Conservation (phyloP, 2,888 invertebrate genomes). For the Orthosia cruda region DNA sequence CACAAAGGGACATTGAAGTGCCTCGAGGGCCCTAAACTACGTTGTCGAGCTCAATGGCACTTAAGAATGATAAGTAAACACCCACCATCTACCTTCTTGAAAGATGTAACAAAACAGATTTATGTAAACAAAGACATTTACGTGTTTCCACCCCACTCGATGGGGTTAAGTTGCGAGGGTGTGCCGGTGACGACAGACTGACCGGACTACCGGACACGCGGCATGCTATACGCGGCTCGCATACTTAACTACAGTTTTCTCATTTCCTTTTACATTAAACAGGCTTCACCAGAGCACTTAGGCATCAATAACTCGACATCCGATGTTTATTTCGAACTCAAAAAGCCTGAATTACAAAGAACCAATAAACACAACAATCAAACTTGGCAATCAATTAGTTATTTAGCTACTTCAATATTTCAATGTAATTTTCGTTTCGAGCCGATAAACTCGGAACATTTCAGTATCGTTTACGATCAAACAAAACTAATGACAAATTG, state of each 20-base stretch:
- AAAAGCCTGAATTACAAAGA: constrained; percentile 9
- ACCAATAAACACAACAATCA: constrained; percentile 20
- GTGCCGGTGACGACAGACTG: constrained; percentile 50
- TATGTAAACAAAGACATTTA: constrained; percentile 75
- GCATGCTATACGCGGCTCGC: constrained; percentile 44
- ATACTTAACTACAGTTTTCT: constrained; percentile 70
- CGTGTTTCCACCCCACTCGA: constrained; percentile 68
- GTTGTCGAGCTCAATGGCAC: constrained; percentile 81
- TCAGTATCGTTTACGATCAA: constrained; percentile 66
- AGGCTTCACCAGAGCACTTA: constrained; percentile 42
- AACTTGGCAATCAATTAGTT: constrained; percentile 36
- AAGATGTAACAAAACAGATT: constrained; percentile 72
- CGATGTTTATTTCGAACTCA: constrained; percentile 1
- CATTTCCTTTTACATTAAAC: constrained; percentile 74
- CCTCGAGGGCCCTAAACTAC: constrained; percentile 81
- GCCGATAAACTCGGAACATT: constrained; percentile 57
- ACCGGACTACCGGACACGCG: constrained; percentile 42
- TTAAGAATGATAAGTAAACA: constrained; percentile 83
- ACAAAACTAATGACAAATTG: constrained; percentile 73
- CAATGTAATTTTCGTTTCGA: constrained; percentile 34
- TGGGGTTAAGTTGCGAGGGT: constrained; percentile 61
- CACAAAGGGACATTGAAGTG: constrained; percentile 82
- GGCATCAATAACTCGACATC: constrained; percentile 29
- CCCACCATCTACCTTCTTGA: constrained; percentile 75
- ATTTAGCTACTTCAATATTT: background rate